phyloP scores from a whole-genome alignment of 2,113 vertebrate species.

The Sisor rabdophorus region DNA sequence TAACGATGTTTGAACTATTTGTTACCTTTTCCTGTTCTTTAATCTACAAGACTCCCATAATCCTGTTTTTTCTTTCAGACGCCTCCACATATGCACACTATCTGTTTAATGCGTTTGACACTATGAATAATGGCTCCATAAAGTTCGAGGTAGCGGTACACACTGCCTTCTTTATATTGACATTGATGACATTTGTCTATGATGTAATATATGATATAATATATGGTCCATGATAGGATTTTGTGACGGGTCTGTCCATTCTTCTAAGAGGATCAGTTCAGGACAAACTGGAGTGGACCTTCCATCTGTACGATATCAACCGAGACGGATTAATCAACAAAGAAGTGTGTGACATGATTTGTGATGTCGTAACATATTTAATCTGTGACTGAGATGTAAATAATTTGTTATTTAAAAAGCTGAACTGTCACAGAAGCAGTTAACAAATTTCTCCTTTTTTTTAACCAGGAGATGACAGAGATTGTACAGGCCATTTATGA shows the following conservation, averaged over 20 bases:
- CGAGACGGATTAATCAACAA: conserved; percentile 94
- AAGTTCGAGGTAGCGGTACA: conserved; percentile 86
- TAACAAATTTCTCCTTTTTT: neutral
- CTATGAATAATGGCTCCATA: conserved; percentile 88
- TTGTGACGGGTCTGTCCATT: conserved; percentile 89
- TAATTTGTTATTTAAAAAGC: neutral
- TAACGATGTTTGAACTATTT: neutral
- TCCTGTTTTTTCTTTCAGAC: conserved; percentile 72
- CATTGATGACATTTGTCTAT: neutral
- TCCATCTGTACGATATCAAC: conserved; percentile 96
- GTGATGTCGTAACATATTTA: neutral
- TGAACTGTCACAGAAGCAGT: too few relatives aligned
- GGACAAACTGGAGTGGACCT: conserved; percentile 95
- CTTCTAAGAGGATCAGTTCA: conserved; percentile 86
- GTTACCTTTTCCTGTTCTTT: neutral
- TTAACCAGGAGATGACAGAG: conserved; percentile 90
- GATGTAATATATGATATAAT: neutral
- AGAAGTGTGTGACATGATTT: conserved; percentile 70
- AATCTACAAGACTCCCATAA: neutral
- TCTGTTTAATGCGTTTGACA: conserved; percentile 95
- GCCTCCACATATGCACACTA: conserved; percentile 96
- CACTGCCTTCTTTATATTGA: neutral
- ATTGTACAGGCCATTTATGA: conserved; percentile 96
- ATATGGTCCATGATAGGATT: conserved; percentile 73
- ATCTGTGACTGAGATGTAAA: neutral